These are phyloP conservation scores for Scaptomyza graminum DNA, from an alignment of 1,140 invertebrate species.

Conservation along the genomic window DNA sequence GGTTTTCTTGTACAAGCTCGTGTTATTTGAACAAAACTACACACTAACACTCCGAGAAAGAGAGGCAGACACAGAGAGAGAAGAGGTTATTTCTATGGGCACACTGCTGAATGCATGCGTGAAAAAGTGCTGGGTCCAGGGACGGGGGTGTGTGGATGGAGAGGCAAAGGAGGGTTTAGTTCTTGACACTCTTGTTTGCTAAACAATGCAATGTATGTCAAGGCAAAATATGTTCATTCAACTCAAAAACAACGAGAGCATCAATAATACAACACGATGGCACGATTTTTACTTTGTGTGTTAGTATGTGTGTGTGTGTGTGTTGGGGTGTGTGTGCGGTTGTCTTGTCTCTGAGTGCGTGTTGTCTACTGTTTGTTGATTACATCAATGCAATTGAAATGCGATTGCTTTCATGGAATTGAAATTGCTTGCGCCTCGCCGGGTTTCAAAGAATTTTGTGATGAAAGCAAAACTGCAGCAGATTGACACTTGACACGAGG, in stretches of 20 bases:
- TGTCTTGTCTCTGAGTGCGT: conserved; percentile 4
- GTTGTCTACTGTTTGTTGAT: conserved; percentile 55
- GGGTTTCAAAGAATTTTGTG: conserved; percentile 11
- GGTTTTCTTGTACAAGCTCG: conserved; percentile 75
- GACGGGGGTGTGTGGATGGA: background rate
- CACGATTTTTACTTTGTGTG: conserved; percentile 30
- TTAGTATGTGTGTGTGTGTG: conserved; percentile 1
- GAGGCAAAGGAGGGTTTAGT: conserved; percentile 7
- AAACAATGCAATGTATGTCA: conserved; percentile 80
- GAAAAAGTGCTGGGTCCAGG: background rate
- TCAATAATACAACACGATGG: conserved; percentile 67
- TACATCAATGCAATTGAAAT: conserved; percentile 76
- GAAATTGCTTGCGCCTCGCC: conserved; percentile 45
- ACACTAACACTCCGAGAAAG: conserved; percentile 16
- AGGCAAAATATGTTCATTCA: conserved; percentile 80
- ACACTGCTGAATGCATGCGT: conserved; percentile 20
- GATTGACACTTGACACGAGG: background rate
- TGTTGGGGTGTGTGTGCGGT: background rate
- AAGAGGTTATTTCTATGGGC: conserved; percentile 55
- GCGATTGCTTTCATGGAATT: conserved; percentile 37
- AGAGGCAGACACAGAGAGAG: conserved; percentile 2
- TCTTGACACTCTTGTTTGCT: conserved; percentile 77
- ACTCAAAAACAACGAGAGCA: conserved; percentile 70
- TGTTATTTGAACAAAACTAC: conserved; percentile 76
- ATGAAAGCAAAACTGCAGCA: background rate